Base-by-base conservation (phyloP, 2,888 invertebrate genomes). In the Callimorpha dominula region DNA sequence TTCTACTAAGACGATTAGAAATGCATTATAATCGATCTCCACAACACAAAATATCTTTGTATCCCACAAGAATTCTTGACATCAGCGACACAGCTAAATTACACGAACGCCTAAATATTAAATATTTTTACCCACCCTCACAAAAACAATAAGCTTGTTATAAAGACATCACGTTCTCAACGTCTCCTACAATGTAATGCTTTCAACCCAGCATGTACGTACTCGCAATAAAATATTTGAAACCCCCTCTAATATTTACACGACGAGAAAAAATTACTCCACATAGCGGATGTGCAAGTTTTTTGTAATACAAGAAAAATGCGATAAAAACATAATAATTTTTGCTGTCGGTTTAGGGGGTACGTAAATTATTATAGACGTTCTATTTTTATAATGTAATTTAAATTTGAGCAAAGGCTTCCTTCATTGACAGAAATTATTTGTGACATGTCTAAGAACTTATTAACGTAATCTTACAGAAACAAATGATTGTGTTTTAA, bases 81-180 rank as follows among this genome's bases (percentile, higher is more conserved):
- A 15, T 74, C 40, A 62, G 42, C 63, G 71, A 66, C 67, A 68
- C 72, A 67, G 74, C 74, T 72, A 76, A 80, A 82, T 78, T 80
- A 73, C 73, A 73, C 17, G 5, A 73, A 72, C 65, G 75, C 78
- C 72, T 72, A 71, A 78, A 74, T 81, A 82, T 83, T 82, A 85
- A 84, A 83, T 85, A 85, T 87, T 86, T 87, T 83, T 80, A 78
- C 78, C 49, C 68, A 66, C 81, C 74, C 74, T 71, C 71, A 70
- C 67, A 77, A 79, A 87, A 87, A 87, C 85, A 88, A 88, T 88
- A 88, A 87, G 88, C 88, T 88, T 85, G 87, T 88, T 88, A 88
- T 81, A 81, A 82, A 81, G 82, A 87, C 80, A 85, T 87, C 88
- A 88, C 88, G 88, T 87, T 72, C 75, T 40, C 79, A 75, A 83